Evolutionary conservation across 2,797 vertebrate species (phyloP).

Genomic region (Propithecus perrieri): DNA sequence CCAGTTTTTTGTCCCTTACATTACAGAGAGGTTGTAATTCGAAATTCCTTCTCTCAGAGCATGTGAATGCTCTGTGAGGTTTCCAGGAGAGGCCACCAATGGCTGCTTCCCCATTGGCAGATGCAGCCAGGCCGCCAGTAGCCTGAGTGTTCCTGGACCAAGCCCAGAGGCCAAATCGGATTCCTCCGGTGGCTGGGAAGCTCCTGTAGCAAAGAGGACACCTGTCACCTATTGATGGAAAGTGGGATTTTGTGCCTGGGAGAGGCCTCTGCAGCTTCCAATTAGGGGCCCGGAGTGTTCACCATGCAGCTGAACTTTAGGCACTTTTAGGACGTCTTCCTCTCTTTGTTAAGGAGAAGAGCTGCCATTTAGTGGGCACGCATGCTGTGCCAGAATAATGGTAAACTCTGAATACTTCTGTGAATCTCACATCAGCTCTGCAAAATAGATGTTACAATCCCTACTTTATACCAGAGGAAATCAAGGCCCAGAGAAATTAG

Average conservation of each 20-base stretch:
- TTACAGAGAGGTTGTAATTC: neutral
- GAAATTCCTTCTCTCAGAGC: neutral
- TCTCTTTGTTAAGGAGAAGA: slow-evolving; percentile 19
- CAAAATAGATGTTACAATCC: neutral
- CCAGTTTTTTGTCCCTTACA: neutral
- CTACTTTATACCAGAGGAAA: neutral
- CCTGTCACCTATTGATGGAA: neutral
- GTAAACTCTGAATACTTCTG: neutral
- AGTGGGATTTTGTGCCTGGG: neutral
- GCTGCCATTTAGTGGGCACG: neutral
- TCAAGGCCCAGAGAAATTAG: neutral
- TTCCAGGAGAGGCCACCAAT: fast-evolving
- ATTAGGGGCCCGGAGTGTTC: neutral
- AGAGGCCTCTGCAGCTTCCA: neutral
- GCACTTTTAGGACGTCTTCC: neutral
- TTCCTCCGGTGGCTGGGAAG: neutral
- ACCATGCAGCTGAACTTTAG: neutral
- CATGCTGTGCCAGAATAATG: neutral
- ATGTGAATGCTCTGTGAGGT: neutral
- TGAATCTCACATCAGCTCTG: neutral
- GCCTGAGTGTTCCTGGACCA: neutral
- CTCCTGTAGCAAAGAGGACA: neutral
- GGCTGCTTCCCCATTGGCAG: neutral
- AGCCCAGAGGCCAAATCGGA: neutral
- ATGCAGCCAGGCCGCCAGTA: neutral